phyloP scores from a whole-genome alignment of 2,888 invertebrate genomes.

The Pherbina coryleti region DNA sequence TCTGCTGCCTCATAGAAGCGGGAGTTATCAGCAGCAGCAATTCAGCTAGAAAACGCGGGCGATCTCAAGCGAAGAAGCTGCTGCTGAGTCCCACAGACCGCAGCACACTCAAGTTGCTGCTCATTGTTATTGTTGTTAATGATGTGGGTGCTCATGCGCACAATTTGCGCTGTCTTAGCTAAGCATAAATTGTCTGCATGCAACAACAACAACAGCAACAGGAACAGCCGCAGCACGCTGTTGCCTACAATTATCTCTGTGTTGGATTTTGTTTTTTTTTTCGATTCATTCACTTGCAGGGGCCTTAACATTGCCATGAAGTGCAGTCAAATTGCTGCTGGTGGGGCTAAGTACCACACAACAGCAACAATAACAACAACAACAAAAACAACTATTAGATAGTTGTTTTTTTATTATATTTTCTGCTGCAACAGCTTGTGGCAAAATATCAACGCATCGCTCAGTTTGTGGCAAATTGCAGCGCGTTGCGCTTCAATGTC shows the following conservation, averaged over 20 bases:
- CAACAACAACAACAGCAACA: neutral
- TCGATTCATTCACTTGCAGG: neutral
- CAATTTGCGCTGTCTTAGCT: conserved; percentile 10
- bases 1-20: too few species aligned
- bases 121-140: conserved; percentile 16
- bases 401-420: neutral
- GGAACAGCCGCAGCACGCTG: neutral
- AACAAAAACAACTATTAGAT: neutral
- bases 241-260: neutral
- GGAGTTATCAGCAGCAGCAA: too few species aligned
- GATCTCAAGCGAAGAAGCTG: too few species aligned
- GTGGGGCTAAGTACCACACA: neutral
- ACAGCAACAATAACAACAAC: neutral
- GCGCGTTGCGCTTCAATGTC: conserved; percentile 15
- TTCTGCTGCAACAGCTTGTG: neutral
- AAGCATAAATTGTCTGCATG: conserved; percentile 24
- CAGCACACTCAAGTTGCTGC: neutral
- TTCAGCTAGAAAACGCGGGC: too few species aligned
- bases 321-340: conserved; percentile 18
- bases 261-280: neutral
- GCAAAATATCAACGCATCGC: conserved; percentile 27
- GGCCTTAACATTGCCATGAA: neutral
- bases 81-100: too few species aligned
- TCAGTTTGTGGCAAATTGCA: conserved; percentile 25
- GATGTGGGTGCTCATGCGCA: conserved; percentile 34